Evolutionary conservation across 2,113 vertebrate species (phyloP).

Genomic region (Mormoops blainvillei): DNA sequence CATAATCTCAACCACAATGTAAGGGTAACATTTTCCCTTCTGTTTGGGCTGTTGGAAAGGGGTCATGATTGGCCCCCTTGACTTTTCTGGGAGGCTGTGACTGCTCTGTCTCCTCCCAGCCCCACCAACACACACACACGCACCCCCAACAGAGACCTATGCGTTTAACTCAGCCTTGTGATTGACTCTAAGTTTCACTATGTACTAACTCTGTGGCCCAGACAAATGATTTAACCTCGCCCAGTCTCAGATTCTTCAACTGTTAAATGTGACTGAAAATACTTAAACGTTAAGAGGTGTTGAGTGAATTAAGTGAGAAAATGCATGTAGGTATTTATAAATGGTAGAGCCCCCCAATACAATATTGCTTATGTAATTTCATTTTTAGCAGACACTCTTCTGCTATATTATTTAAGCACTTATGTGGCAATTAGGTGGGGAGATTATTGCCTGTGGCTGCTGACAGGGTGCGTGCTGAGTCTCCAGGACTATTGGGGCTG

Average conservation of each 20-base stretch:
- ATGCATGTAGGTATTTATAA: background rate
- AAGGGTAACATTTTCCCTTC: background rate
- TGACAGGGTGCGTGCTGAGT: background rate
- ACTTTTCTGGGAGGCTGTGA: background rate
- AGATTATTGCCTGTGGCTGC: background rate
- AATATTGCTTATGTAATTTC: background rate
- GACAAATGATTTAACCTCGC: background rate
- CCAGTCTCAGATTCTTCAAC: background rate
- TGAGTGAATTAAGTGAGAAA: slow-evolving; percentile 24
- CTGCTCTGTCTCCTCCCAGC: background rate
- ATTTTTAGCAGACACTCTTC: background rate
- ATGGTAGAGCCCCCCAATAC: background rate
- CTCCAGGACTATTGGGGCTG: background rate
- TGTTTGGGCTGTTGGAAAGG: background rate
- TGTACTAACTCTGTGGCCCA: background rate
- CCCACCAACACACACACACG: background rate
- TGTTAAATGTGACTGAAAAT: background rate
- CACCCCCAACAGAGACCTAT: background rate
- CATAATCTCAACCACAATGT: background rate
- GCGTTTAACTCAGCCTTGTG: background rate
- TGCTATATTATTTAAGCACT: background rate
- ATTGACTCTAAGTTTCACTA: background rate
- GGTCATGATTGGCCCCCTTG: background rate
- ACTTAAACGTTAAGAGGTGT: background rate
- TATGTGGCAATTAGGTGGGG: background rate